Evolutionary conservation across 2,797 vertebrate genomes (phyloP).

Genomic region (Falco novaeseelandiae): DNA sequence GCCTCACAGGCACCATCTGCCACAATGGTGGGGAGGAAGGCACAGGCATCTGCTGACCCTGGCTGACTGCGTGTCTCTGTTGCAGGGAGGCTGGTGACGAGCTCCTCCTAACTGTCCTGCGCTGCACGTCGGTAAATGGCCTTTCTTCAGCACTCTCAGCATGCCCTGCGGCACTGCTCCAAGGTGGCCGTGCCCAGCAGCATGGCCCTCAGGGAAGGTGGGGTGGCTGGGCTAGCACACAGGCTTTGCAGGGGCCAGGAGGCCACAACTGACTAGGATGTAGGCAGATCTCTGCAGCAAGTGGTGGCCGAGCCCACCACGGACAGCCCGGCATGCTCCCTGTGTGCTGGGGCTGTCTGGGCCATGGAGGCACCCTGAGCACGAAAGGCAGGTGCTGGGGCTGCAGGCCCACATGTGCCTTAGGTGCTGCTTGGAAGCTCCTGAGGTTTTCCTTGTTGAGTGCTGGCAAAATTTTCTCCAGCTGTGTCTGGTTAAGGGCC

Average conservation of each 20-base stretch:
- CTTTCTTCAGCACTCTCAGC: not conserved
- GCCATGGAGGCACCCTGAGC: fast-evolving
- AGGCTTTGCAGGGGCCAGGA: not conserved
- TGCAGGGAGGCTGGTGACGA: constrained; percentile 87
- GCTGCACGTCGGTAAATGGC: constrained; percentile 82
- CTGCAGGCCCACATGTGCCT: not conserved
- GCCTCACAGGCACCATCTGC: fast-evolving
- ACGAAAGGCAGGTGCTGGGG: fast-evolving
- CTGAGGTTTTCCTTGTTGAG: not conserved
- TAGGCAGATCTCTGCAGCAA: not conserved
- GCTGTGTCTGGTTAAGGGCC: not conserved
- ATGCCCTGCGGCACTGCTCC: not conserved
- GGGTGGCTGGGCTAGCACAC: fast-evolving
- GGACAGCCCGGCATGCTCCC: not conserved
- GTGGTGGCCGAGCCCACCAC: not conserved
- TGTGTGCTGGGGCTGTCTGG: fast-evolving
- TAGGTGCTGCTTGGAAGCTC: not conserved
- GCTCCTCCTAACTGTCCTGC: constrained; percentile 87
- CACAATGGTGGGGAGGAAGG: fast-evolving
- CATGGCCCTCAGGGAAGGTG: not conserved
- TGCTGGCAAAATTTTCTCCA: not conserved
- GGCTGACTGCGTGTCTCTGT: constrained; percentile 24
- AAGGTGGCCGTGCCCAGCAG: not conserved
- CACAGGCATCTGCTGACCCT: fast-evolving
- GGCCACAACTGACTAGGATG: no score